These are phyloP conservation scores for Trissolcus brochymenae DNA, from an alignment of 2,888 invertebrate species.

Conservation along the genomic window DNA sequence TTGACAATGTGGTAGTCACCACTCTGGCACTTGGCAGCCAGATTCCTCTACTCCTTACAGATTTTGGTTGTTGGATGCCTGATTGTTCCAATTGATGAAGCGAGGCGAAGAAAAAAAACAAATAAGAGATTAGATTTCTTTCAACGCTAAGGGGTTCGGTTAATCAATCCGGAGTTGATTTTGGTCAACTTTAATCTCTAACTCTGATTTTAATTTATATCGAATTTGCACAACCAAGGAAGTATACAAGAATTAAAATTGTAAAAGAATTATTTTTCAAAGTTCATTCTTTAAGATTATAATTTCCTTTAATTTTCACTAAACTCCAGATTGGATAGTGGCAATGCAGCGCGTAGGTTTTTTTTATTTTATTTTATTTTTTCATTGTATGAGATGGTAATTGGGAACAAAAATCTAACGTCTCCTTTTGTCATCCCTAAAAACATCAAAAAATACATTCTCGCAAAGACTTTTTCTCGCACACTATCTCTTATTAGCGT, in stretches of 20 bases:
- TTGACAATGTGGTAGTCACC: slow-evolving; percentile 82
- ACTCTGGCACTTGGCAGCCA: slow-evolving; percentile 82
- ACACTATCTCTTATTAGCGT: slow-evolving; percentile 15
- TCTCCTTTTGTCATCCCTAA: slow-evolving; percentile 7
- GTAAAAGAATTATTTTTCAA: neutral
- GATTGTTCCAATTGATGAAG: slow-evolving; percentile 48
- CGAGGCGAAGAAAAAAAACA: slow-evolving; percentile 25
- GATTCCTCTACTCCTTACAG: slow-evolving; percentile 63
- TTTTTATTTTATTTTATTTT: slow-evolving; percentile 27
- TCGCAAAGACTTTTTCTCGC: slow-evolving; percentile 29
- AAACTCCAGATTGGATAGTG: slow-evolving; percentile 63
- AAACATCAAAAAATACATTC: slow-evolving; percentile 31
- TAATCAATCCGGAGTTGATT: slow-evolving; percentile 1
- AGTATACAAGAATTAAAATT: neutral
- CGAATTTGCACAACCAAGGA: no score
- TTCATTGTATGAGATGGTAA: neutral
- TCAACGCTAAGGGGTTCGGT: neutral
- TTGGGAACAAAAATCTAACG: slow-evolving; percentile 22
- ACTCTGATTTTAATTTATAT: no score
- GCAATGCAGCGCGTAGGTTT: slow-evolving; percentile 67
- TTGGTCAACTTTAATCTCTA: no score
- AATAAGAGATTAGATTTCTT: slow-evolving; percentile 37
- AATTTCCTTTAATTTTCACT: no score
- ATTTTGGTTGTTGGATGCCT: slow-evolving; percentile 72
- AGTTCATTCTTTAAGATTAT: no score